Evolutionary conservation across 2,888 invertebrate species (phyloP).

Genomic region (Barypeithes pellucidus): DNA sequence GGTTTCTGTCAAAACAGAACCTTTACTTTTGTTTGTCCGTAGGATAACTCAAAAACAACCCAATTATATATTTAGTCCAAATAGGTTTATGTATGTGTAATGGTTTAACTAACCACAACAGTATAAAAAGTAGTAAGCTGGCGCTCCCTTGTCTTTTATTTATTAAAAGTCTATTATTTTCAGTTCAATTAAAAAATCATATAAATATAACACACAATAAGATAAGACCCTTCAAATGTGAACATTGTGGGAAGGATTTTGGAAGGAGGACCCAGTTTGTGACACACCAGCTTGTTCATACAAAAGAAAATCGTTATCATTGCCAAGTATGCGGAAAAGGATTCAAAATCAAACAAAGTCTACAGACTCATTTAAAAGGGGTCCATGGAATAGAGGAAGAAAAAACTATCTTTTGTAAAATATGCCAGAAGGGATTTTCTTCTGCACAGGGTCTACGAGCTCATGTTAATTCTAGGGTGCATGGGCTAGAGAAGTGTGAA

Average conservation of each 20-base stretch:
- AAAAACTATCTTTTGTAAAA: slow-evolving; percentile 59
- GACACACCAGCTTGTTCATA: slow-evolving; percentile 63
- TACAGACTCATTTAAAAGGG: slow-evolving; percentile 61
- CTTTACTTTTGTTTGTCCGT: too few relatives aligned
- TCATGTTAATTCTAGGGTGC: slow-evolving; percentile 50
- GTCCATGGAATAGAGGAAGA: slow-evolving; percentile 62
- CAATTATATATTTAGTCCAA: too few relatives aligned
- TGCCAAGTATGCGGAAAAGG: slow-evolving; percentile 62
- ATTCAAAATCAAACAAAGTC: slow-evolving; percentile 63
- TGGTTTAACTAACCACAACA: too few relatives aligned
- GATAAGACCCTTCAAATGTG: slow-evolving; percentile 60
- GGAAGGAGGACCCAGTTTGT: slow-evolving; percentile 61
- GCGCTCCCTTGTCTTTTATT: too few relatives aligned
- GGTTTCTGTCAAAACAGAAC: too few relatives aligned
- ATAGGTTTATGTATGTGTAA: too few relatives aligned
- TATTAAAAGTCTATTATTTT: slow-evolving; percentile 13
- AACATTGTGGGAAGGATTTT: slow-evolving; percentile 61
- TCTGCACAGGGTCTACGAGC: slow-evolving; percentile 46
- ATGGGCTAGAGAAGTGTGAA: slow-evolving; percentile 47
- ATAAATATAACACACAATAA: slow-evolving; percentile 62
- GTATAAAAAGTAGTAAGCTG: too few relatives aligned
- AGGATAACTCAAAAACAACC: too few relatives aligned
- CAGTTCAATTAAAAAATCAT: slow-evolving; percentile 59
- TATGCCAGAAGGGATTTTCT: slow-evolving; percentile 58
- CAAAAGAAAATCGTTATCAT: slow-evolving; percentile 61